Percentiles rank a stretch among this genome's conserved stretches.
These are phyloP conservation scores for Parascotia fuliginaria DNA, from an alignment of 2,888 invertebrate genomes.

Conservation along the genomic window DNA sequence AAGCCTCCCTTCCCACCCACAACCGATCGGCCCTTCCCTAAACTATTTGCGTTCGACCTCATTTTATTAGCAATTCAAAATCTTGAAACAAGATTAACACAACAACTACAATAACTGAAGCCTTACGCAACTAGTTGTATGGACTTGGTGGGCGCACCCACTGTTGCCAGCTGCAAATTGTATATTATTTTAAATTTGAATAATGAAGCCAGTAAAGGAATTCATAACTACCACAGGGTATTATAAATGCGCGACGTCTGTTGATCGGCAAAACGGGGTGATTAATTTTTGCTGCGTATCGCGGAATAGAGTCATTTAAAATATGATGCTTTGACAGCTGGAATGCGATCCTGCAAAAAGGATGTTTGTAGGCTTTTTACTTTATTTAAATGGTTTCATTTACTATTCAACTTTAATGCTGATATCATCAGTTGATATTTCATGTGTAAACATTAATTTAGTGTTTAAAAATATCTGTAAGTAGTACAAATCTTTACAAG, in stretches of 20 bases:
- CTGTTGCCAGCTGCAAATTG: conserved; percentile 47
- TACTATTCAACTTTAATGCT: too few species aligned
- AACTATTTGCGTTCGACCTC: conserved; percentile 40
- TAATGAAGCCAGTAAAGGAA: conserved; percentile 40
- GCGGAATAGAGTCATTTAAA: background rate
- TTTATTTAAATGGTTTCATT: too few species aligned
- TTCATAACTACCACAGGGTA: conserved; percentile 37
- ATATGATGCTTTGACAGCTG: background rate
- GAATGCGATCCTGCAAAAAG: too few species aligned
- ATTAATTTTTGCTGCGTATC: background rate
- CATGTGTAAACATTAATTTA: too few species aligned
- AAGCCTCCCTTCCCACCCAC: conserved; percentile 11
- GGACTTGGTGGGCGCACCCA: conserved; percentile 53
- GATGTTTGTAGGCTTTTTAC: too few species aligned
- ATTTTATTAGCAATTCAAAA: conserved; percentile 45
- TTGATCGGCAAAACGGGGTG: background rate
- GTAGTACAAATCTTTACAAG: conserved; percentile 5
- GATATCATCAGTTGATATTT: too few species aligned
- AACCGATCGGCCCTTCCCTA: conserved; percentile 34
- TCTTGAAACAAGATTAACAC: conserved; percentile 41
- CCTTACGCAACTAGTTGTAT: conserved; percentile 40
- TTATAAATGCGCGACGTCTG: conserved; percentile 14
- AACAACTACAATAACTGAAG: conserved; percentile 36
- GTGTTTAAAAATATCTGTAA: too few species aligned
- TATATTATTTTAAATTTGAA: conserved; percentile 46